Percentiles rank a stretch among this genome's conserved stretches.
These are phyloP conservation scores for Argyresthia albistria DNA, from an alignment of 2,888 invertebrate genomes.

Conservation along the genomic window DNA sequence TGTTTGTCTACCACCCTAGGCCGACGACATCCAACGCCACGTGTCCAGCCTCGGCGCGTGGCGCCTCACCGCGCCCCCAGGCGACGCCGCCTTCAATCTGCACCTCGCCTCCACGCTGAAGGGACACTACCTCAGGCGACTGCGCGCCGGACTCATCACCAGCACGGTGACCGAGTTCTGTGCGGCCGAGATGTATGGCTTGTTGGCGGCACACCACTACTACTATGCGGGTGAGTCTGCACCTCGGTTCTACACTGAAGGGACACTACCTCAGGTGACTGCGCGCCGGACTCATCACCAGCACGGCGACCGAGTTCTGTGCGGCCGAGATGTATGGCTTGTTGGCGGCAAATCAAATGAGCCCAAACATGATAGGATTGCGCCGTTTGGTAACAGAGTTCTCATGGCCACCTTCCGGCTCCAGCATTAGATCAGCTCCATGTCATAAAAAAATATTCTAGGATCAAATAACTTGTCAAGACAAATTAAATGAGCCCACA, in stretches of 20 bases:
- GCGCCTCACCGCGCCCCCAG: constrained; percentile 78
- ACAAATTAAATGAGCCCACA: too few species aligned
- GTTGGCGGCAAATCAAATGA: constrained; percentile 83
- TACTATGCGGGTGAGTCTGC: constrained; percentile 59
- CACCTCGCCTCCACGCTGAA: constrained; percentile 75
- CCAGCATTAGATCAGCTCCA: too few species aligned
- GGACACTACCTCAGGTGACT: constrained; percentile 76
- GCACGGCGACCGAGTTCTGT: constrained; percentile 79
- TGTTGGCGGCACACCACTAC: constrained; percentile 83
- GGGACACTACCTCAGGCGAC: constrained; percentile 75
- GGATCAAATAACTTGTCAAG: too few species aligned
- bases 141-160: constrained; percentile 57
- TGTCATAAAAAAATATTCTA: too few species aligned
- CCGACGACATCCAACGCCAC: constrained; percentile 86
- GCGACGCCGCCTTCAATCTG: constrained; percentile 65
- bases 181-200: constrained; percentile 84
- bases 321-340: constrained; percentile 86
- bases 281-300: constrained; percentile 53
- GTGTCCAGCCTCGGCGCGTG: constrained; percentile 84
- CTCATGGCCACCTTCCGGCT: too few species aligned
- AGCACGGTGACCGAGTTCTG: constrained; percentile 80
- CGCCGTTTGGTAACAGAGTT: too few species aligned
- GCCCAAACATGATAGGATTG: too few species aligned
- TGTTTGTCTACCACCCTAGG: constrained; percentile 38
- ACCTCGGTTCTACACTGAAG: constrained; percentile 74